Conservation (phyloP, 2,797 vertebrate species). For the Craterocephalus amniculus region DNA sequence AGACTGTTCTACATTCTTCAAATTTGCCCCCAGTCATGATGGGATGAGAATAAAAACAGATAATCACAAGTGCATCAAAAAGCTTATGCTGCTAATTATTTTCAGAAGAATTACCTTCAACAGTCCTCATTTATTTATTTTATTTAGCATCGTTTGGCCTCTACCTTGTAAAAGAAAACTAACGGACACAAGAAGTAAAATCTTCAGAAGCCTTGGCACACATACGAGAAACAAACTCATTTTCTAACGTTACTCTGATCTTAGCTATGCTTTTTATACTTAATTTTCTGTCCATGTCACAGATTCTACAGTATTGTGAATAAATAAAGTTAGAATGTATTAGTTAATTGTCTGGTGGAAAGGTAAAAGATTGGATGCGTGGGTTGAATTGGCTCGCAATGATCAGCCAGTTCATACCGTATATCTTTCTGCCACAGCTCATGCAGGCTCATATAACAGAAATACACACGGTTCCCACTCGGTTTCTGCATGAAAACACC, state of each 20-base stretch:
- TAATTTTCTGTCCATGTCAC: not conserved
- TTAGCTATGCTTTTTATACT: not conserved
- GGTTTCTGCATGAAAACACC: constrained; percentile 11
- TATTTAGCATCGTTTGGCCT: not conserved
- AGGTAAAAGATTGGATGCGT: too few relatives aligned
- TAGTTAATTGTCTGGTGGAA: not conserved
- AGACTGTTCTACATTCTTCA: not conserved
- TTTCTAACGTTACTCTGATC: not conserved
- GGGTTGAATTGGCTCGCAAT: not conserved
- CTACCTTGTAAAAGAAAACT: not conserved
- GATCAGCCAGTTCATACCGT: not conserved
- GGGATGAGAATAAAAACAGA: constrained; percentile 11
- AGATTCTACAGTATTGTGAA: not conserved
- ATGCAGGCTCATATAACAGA: not conserved
- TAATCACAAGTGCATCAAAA: too few relatives aligned
- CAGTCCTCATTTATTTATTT: not conserved
- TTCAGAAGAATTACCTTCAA: not conserved
- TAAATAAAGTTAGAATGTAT: not conserved
- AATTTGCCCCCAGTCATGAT: constrained; percentile 1
- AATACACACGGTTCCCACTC: not conserved
- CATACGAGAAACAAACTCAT: not conserved
- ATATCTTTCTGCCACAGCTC: not conserved
- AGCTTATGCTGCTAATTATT: not conserved
- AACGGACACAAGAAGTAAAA: not conserved
- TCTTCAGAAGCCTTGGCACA: not conserved